phyloP scores from a whole-genome alignment of 2,888 invertebrate species.

The Terebella lapidaria region DNA sequence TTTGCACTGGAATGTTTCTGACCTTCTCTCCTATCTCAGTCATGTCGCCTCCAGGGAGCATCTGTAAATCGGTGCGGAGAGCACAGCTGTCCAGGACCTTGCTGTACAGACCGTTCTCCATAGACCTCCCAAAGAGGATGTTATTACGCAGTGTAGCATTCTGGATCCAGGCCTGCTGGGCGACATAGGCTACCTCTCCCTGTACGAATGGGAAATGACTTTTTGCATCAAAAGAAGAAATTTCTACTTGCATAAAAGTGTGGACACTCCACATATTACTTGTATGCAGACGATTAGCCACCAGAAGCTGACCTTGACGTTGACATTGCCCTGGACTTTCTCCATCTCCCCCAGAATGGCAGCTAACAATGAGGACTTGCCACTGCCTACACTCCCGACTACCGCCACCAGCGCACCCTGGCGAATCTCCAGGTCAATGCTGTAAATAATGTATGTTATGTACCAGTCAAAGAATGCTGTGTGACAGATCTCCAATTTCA shows the following conservation, averaged over 20 bases:
- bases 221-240: background rate
- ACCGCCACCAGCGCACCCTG: constrained; percentile 72
- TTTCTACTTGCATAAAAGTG: too few relatives aligned
- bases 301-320: constrained; percentile 34
- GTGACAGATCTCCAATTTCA: background rate
- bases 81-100: constrained; percentile 20
- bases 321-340: constrained; percentile 73
- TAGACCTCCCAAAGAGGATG: constrained; percentile 54
- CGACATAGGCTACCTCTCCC: constrained; percentile 35
- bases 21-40: constrained; percentile 32
- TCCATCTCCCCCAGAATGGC: constrained; percentile 88
- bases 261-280: too few relatives aligned
- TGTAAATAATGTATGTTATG: constrained; percentile 34
- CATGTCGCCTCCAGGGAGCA: constrained; percentile 17
- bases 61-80: constrained; percentile 16
- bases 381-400: constrained; percentile 82
- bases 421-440: constrained; percentile 69
- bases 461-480: background rate
- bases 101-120: constrained; percentile 32
- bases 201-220: constrained; percentile 3
- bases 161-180: constrained; percentile 57
- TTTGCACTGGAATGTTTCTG: too few relatives aligned
- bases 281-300: background rate
- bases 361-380: constrained; percentile 66
- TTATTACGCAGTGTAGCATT: constrained; percentile 56